Percentiles rank a stretch among this genome's conserved stretches.
phyloP scores from a whole-genome alignment of 2,113 vertebrate species.

The Sorex fumeus region DNA sequence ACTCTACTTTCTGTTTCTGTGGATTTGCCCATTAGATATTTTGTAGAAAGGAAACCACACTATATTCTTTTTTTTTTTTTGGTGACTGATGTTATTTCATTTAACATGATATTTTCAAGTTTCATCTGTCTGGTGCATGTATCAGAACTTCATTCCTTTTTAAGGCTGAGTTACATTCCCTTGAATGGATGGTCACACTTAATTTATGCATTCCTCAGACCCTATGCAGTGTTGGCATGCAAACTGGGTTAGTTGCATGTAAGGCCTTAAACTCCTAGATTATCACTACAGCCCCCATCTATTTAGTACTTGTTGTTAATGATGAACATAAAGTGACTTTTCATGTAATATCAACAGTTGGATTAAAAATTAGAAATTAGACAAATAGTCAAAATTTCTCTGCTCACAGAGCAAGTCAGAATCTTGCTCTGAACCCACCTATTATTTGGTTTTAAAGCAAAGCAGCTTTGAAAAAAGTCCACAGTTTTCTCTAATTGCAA shows the following conservation, averaged over 20 bases:
- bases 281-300: neutral
- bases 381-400: slow-evolving; percentile 5
- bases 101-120: neutral
- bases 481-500: slow-evolving; percentile 47
- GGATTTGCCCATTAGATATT: neutral
- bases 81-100: slow-evolving; percentile 4
- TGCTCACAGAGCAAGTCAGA: neutral
- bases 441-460: slow-evolving; percentile 52
- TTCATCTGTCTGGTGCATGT: neutral
- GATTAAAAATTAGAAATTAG: slow-evolving; percentile 7
- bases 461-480: slow-evolving; percentile 58
- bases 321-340: neutral
- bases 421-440: neutral
- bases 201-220: neutral
- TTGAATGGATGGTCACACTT: neutral
- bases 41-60: neutral
- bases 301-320: slow-evolving; percentile 52
- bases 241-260: no score
- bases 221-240: no score
- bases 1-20: neutral
- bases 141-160: neutral
- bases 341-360: neutral
- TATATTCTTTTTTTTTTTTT: neutral
- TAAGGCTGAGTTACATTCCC: neutral
- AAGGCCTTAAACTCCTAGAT: no score